Evolutionary conservation across 2,797 vertebrate species (phyloP).

Genomic region (Cyprinodon diabolis): DNA sequence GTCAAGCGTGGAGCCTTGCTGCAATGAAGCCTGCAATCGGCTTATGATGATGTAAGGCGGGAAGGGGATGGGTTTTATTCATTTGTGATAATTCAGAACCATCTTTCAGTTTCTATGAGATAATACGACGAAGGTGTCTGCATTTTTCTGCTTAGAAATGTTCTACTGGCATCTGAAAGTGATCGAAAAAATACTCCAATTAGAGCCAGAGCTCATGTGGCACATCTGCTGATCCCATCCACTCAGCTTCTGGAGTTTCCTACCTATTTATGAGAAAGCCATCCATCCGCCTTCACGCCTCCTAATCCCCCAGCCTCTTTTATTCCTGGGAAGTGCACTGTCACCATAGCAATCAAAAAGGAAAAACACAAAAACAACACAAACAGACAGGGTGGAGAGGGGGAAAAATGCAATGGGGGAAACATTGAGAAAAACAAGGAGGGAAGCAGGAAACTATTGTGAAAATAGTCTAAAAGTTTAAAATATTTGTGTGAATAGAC

Average conservation of each 20-base stretch:
- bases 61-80: conserved; percentile 12
- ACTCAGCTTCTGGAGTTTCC: conserved; percentile 77
- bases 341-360: conserved; percentile 83
- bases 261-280: conserved; percentile 85
- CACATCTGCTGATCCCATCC: conserved; percentile 83
- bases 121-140: conserved; percentile 36
- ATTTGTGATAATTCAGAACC: conserved; percentile 24
- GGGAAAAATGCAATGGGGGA: conserved; percentile 32
- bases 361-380: conserved; percentile 84
- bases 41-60: conserved; percentile 56
- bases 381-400: conserved; percentile 55
- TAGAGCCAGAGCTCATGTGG: conserved; percentile 69
- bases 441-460: conserved; percentile 71
- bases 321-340: conserved; percentile 80
- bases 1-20: conserved; percentile 47
- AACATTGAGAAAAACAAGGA: conserved; percentile 51
- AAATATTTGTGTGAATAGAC: conserved; percentile 28
- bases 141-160: conserved; percentile 36
- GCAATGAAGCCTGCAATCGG: conserved; percentile 52
- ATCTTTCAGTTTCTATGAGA: conserved; percentile 44
- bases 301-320: conserved; percentile 81
- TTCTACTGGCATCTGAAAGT: conserved; percentile 45
- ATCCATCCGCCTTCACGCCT: conserved; percentile 80
- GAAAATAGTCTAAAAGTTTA: conserved; percentile 75
- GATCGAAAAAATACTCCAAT: conserved; percentile 71